Evolutionary conservation across 2,888 invertebrate genomes (phyloP).

Genomic region (Teleogryllus oceanicus): DNA sequence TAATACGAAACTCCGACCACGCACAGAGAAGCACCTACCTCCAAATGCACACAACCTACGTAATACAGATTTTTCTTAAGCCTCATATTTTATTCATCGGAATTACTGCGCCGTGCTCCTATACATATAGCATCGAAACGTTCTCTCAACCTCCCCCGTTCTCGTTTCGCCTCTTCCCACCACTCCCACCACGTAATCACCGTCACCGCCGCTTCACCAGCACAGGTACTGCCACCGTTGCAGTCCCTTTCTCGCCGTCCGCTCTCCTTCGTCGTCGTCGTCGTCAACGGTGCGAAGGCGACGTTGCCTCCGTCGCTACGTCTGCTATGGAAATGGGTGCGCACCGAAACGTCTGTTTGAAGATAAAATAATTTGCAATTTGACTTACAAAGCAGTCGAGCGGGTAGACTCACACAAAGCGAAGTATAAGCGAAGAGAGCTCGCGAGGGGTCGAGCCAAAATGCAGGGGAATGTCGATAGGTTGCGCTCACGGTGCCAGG

Average conservation of each 20-base stretch:
- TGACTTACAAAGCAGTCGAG: conserved; percentile 18
- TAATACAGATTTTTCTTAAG: conserved; percentile 18
- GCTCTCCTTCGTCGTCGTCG: too few relatives aligned
- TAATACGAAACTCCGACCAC: background rate
- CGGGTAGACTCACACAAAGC: background rate
- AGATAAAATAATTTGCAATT: conserved; percentile 18
- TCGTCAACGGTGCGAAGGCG: too few relatives aligned
- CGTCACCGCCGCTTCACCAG: background rate
- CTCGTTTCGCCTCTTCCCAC: background rate
- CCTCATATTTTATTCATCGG: conserved; percentile 18
- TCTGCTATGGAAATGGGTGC: conserved; percentile 1
- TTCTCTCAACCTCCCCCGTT: background rate
- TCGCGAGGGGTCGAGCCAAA: too few relatives aligned
- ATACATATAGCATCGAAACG: background rate
- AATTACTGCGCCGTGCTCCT: background rate
- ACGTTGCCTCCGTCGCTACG: background rate
- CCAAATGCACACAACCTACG: conserved; percentile 18
- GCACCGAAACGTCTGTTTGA: background rate
- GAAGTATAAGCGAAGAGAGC: too few relatives aligned
- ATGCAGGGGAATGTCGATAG: too few relatives aligned
- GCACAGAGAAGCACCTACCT: background rate
- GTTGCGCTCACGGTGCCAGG: too few relatives aligned
- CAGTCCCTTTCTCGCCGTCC: too few relatives aligned
- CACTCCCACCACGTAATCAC: background rate
- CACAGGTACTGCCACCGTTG: too few relatives aligned